These are phyloP conservation scores for Kobus ellipsiprymnus DNA, from an alignment of 2,113 vertebrate species.

Conservation along the genomic window DNA sequence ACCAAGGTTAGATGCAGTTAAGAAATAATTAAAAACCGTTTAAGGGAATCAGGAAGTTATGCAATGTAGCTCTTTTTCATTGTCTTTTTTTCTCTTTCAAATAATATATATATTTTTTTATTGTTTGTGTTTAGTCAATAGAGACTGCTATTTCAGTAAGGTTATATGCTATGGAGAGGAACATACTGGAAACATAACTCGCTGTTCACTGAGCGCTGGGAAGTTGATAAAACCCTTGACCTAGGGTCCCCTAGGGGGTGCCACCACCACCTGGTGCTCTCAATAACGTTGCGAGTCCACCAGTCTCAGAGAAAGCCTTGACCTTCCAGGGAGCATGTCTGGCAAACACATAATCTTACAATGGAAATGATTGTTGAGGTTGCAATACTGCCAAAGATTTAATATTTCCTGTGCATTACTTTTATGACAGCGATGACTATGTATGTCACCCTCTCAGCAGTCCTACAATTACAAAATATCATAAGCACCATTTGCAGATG, in stretches of 20 bases:
- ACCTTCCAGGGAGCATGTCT: background rate
- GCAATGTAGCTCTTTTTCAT: background rate
- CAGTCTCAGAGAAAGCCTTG: background rate
- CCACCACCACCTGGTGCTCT: slow-evolving; percentile 39
- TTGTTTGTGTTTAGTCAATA: background rate
- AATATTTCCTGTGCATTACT: background rate
- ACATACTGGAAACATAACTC: background rate
- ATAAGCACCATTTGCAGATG: background rate
- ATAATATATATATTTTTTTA: background rate
- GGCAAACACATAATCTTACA: background rate
- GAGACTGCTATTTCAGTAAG: background rate
- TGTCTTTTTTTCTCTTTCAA: slow-evolving; percentile 15
- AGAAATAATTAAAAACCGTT: slow-evolving; percentile 34
- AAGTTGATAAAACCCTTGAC: background rate
- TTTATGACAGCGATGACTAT: background rate
- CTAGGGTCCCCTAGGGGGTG: background rate
- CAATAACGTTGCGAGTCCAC: background rate
- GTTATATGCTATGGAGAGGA: background rate
- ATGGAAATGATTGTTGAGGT: background rate
- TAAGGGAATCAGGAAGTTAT: slow-evolving; percentile 18
- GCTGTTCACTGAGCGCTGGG: background rate
- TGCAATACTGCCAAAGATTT: background rate
- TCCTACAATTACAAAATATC: accelerated
- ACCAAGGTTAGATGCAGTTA: slow-evolving; percentile 30
- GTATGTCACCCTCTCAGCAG: background rate